Evolutionary conservation across 2,797 vertebrate genomes (phyloP), one percentile per base, ranked within the genome.

Genomic region (Gorsachius magnificus): DNA sequence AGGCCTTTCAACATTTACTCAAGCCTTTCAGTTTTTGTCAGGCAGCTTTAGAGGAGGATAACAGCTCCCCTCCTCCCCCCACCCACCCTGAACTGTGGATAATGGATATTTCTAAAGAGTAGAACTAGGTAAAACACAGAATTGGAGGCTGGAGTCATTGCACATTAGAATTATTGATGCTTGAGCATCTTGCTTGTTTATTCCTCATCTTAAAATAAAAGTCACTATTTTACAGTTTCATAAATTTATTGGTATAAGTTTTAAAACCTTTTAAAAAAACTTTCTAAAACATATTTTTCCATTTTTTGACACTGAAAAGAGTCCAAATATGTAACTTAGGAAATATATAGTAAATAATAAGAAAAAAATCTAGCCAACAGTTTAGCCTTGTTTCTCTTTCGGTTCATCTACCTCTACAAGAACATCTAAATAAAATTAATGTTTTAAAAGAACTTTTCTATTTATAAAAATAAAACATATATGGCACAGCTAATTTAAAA

Each of bases 361-460:
- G 29, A 0, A 6, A 29, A 66, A 77, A 36, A 46, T 11, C 8
- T 43, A 2, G 1, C 10, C 9, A 46, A 25, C 0, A 31, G 3
- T 58, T 68, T 69, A 56, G 15, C 2, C 6, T 21, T 26, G 12
- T 8, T 91, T 77, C 58, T 80, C 10, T 36, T 75, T 65, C 1
- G 1, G 3, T n/a, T 64, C 3, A 24, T 66, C 26, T 68, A 22
- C 10, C 5, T 58, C 12, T 72, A 17, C 3, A 54, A 38, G 51
- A 68, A 58, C 48, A 64, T 11, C 8, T 36, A 86, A 75, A 71
- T 16, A 70, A 72, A 84, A 17, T 41, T 10, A 51, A n/a, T 36
- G 4, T 13, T 48, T 65, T n/a, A 18, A 83, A 78, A 74, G 3
- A 68, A 3, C 5, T 33, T 48, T 29, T 45, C 18, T 60, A 3